Base-by-base conservation (phyloP, 2,797 vertebrate genomes). In the Remorina albescens region DNA sequence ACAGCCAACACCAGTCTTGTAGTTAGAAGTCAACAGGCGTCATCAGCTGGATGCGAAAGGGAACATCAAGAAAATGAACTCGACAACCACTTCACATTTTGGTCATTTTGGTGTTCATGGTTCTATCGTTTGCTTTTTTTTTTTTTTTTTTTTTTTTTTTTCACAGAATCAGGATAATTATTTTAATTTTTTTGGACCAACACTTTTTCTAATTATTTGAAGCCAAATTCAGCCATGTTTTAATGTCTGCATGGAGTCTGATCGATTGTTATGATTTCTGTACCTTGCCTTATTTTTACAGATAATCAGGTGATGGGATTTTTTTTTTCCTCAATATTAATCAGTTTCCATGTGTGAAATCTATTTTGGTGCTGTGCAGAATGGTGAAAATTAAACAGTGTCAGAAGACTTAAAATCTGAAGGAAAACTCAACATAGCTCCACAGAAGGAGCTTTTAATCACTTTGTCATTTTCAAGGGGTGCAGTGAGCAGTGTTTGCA, bases 271-370 rank as follows among this genome's bases (percentile, higher is more conserved):
- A 71, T 78, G 70, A 78, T 72, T 81, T 77, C 80, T 86, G 73
- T 86, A 87, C 66, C 58, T 88, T 88, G 88, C 90, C 90, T 92
- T 93, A 88, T 87, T 88, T 76, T 78, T 68, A 82, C 69, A 80
- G 74, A 67, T 76, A 37, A 86, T 86, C 83, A 90, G 90, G 85
- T 90, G 86, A 85, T 39, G 71, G 68, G 78, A 70, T 74, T 68
- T 41, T 19, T 61, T 47, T 44, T 28, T 16, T 41, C 61, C 44
- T 75, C 7, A 46, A 60, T 71, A 55, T 76, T 71, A 62, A 71
- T 63, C 19, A 69, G 66, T 83, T 55, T 54, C 70, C 60, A 76
- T 57, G 42, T 60, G 81, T 83, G 67, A 72, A 88, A 73, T 67
- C 60, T 28, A 57, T 74, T 78, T 77, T 80, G 57, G 67, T 89